Base-by-base conservation (phyloP, 1,140 invertebrate species). In the Eulimnadia texana region DNA sequence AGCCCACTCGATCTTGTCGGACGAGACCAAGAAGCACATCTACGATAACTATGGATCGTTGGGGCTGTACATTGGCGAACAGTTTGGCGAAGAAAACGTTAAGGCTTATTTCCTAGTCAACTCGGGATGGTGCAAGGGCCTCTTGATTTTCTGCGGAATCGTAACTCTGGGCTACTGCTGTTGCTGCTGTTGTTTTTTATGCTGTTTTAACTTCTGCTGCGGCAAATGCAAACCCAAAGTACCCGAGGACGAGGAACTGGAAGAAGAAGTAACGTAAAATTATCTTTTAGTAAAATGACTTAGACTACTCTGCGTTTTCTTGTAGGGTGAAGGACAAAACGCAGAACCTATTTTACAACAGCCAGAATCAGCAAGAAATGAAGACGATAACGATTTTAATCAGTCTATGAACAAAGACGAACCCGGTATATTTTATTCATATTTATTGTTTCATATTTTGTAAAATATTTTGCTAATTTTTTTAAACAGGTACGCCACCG, bases 181-280 rank as follows among this genome's bases (percentile, higher is more conserved):
- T 42, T 42, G 33, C 33, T 42, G 33, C 70, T 80, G 78, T 64
- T 97, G 92, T 74, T 86, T 86, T 68, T 96, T 90, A 73, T 93
- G 90, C 70, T 98, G 93, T 75, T 98, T 85, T 76, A 94, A 96
- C 78, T 97, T 92, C 80, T 98, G 93, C 74, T 98, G 90, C 72
- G 93, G 93, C 58, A 96, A 95, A 76, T 97, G 85, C 74, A 92
- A 90, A 78, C 93, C 93, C 33, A 79, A 84, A 69, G 83, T 85
- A 51, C 88, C 90, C 20, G 89, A 80, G 63, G 88, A 94, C 20
- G 89, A 80, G 63, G 88, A 94, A 68, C 85, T 85, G 61, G 89
- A 89, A 53, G 85, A 88, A 42, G 33, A 42, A 6, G 33, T 42
- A 42, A 42, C 6, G n/a, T n/a, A n/a, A n/a, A n/a, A n/a, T n/a